Evolutionary conservation across 2,113 vertebrate genomes (phyloP).

Genomic region (Neodontobutis hainanensis): DNA sequence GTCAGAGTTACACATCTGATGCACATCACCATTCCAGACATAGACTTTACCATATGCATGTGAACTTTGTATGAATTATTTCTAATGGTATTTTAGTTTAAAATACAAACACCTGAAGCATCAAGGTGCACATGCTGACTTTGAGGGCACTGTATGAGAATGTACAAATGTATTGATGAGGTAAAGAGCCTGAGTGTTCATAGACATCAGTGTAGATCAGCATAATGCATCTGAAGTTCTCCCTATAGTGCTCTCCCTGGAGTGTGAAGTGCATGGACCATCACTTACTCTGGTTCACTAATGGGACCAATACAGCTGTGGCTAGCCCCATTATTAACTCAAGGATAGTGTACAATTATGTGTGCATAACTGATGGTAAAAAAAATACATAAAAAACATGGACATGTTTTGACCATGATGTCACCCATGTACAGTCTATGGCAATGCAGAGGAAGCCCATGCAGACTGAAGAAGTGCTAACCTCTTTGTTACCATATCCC

Average conservation of each 20-base stretch:
- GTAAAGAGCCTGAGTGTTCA: slow-evolving; percentile 34
- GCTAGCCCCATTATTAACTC: neutral
- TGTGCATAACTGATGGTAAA: neutral
- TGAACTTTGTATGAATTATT: too few species aligned
- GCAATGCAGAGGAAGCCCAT: neutral
- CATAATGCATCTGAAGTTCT: slow-evolving; percentile 47
- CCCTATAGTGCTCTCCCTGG: slow-evolving; percentile 25
- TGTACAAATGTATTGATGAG: slow-evolving; percentile 5
- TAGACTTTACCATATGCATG: too few species aligned
- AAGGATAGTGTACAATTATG: neutral
- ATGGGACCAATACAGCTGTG: slow-evolving; percentile 10
- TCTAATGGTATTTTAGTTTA: too few species aligned
- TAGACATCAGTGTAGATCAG: slow-evolving; percentile 2
- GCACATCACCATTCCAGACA: too few species aligned
- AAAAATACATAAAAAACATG: neutral
- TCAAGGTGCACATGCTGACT: neutral
- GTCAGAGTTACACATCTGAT: too few species aligned
- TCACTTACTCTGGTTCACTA: slow-evolving; percentile 32
- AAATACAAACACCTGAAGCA: too few species aligned
- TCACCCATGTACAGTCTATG: neutral
- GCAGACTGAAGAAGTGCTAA: too few species aligned
- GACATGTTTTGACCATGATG: neutral
- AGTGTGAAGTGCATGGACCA: slow-evolving; percentile 21
- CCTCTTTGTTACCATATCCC: too few species aligned
- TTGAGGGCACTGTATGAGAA: neutral